phyloP scores from a whole-genome alignment of 2,888 invertebrate genomes.

The Acanthopleura granulata region DNA sequence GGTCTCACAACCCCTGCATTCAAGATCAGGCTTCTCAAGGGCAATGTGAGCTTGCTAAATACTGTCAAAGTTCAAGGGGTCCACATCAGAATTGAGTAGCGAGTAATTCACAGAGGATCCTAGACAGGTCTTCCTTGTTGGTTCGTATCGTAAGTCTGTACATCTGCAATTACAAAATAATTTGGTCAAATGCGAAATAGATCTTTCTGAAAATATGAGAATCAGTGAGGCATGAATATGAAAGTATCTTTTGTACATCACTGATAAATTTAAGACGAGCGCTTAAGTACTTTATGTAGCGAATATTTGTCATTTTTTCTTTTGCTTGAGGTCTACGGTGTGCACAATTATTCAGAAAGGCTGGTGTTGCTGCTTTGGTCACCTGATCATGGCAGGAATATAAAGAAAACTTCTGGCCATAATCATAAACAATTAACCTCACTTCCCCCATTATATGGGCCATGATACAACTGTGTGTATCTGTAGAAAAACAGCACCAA shows the following conservation, averaged over 20 bases:
- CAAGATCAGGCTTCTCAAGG: too few relatives aligned
- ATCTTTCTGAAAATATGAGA: too few relatives aligned
- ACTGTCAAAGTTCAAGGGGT: too few relatives aligned
- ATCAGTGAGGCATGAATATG: background rate
- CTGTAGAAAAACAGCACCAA: too few relatives aligned
- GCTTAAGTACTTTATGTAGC: background rate
- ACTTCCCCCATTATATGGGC: too few relatives aligned
- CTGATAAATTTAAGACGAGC: background rate
- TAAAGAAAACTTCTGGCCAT: too few relatives aligned
- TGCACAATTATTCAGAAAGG: background rate
- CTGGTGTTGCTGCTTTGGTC: background rate
- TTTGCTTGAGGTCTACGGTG: background rate
- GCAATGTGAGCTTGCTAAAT: too few relatives aligned
- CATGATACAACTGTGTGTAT: too few relatives aligned
- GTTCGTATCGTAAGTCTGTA: conserved; percentile 97
- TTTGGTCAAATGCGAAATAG: too few relatives aligned
- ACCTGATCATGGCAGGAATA: too few relatives aligned
- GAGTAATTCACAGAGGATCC: conserved; percentile 92
- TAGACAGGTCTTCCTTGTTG: conserved; percentile 95
- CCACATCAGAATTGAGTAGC: conserved; percentile 88
- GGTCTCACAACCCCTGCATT: too few relatives aligned
- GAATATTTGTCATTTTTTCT: background rate
- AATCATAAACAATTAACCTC: too few relatives aligned
- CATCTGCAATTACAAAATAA: conserved; percentile 80
- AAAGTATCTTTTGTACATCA: background rate